Conservation (phyloP, 2,888 invertebrate genomes). For the Synanthedon tipuliformis region DNA sequence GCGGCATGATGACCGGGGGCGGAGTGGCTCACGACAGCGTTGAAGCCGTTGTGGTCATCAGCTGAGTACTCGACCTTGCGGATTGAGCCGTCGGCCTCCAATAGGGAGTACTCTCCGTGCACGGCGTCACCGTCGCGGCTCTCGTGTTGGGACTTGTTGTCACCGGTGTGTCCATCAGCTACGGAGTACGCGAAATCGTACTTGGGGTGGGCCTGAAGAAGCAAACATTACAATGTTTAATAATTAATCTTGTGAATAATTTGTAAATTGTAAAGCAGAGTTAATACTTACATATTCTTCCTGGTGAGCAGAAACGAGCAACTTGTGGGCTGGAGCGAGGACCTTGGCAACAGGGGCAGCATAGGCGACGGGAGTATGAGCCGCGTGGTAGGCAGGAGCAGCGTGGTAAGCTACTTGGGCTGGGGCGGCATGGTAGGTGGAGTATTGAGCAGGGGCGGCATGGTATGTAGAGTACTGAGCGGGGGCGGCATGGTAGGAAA, state of each 20-base stretch:
- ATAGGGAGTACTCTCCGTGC: constrained; percentile 60
- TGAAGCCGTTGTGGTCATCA: constrained; percentile 65
- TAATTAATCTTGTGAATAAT: not conserved
- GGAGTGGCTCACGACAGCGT: constrained; percentile 51
- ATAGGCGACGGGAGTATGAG: constrained; percentile 8
- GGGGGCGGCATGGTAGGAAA: constrained; percentile 23
- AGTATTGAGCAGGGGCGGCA: constrained; percentile 19
- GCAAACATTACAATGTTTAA: constrained; percentile 1
- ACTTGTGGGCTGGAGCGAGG: constrained; percentile 22
- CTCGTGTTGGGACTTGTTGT: constrained; percentile 72
- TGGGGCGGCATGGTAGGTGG: constrained; percentile 21
- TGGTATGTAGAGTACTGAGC: constrained; percentile 14
- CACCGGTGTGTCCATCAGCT: constrained; percentile 69
- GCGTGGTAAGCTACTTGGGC: constrained; percentile 20
- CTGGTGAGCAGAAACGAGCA: constrained; percentile 22
- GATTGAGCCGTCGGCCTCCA: constrained; percentile 65
- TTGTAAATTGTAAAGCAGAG: not conserved
- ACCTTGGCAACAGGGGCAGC: constrained; percentile 11
- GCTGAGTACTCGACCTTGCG: constrained; percentile 66
- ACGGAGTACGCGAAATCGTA: constrained; percentile 71
- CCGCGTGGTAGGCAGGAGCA: constrained; percentile 17
- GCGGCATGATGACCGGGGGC: constrained; percentile 35
- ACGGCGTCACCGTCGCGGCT: constrained; percentile 72
- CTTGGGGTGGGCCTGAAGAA: constrained; percentile 64
- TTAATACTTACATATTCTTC: constrained; percentile 39